phyloP scores from a whole-genome alignment of 2,797 vertebrate genomes.

The Bryconaethiops microstoma region DNA sequence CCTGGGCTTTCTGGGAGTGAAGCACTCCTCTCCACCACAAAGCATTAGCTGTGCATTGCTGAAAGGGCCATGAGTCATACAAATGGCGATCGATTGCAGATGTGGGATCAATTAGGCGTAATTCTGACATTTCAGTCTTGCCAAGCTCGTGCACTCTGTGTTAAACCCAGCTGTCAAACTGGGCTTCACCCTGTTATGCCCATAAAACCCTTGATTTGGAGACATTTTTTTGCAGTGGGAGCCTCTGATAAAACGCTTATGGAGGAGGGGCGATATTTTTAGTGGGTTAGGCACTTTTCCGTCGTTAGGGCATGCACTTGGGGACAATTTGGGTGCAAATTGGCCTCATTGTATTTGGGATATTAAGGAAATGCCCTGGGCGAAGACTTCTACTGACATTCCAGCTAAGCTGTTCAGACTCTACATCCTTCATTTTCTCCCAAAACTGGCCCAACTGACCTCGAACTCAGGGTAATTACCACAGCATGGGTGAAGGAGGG shows the following conservation, averaged over 20 bases:
- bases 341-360: conserved; percentile 38
- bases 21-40: conserved; percentile 29
- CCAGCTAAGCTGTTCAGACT: conserved; percentile 33
- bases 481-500: conserved; percentile 25
- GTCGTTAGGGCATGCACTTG: conserved; percentile 5
- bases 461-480: conserved; percentile 38
- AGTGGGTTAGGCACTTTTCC: conserved; percentile 7
- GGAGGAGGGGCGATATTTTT: conserved; percentile 23
- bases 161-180: conserved; percentile 33
- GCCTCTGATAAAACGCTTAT: neutral
- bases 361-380: conserved; percentile 51
- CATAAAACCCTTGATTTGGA: conserved; percentile 32
- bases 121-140: conserved; percentile 47
- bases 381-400: conserved; percentile 41
- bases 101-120: conserved; percentile 47
- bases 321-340: conserved; percentile 45
- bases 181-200: conserved; percentile 24
- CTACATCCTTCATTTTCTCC: conserved; percentile 32
- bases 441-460: conserved; percentile 34
- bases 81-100: conserved; percentile 36
- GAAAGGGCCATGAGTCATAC: conserved; percentile 38
- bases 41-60: conserved; percentile 35
- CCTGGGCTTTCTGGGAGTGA: conserved; percentile 19
- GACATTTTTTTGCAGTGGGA: conserved; percentile 24
- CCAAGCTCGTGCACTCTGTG: conserved; percentile 24